Evolutionary conservation across 2,888 invertebrate species (phyloP).

Genomic region (Crocallis elinguaria): DNA sequence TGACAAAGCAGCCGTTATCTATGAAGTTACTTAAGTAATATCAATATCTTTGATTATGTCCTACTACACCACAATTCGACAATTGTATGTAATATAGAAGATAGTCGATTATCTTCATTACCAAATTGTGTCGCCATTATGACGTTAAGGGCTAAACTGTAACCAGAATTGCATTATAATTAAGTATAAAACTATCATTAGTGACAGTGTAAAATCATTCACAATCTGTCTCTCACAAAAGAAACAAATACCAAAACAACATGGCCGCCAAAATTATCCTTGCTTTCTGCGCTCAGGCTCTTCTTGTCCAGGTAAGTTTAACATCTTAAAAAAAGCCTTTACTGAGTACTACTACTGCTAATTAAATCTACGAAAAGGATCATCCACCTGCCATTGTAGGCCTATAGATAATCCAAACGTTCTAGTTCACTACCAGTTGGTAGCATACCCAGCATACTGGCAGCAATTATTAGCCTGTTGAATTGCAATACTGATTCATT

Average conservation of each 20-base stretch:
- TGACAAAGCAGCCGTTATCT: constrained; percentile 1
- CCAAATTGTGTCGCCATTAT: constrained; percentile 7
- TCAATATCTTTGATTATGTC: background rate
- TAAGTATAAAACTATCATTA: constrained; percentile 12
- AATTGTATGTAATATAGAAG: constrained; percentile 3
- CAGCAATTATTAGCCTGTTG: no score
- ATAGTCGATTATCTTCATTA: constrained; percentile 5
- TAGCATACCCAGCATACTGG: no score
- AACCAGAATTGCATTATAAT: constrained; percentile 5
- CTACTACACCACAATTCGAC: constrained; percentile 13
- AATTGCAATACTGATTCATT: no score
- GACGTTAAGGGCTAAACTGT: constrained; percentile 1
- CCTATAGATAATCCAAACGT: no score
- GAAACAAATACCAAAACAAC: constrained; percentile 19
- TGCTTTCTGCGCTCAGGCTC: constrained; percentile 46
- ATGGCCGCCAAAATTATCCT: constrained; percentile 52
- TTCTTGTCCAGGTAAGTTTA: constrained; percentile 51
- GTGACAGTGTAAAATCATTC: background rate
- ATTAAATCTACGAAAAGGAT: no score
- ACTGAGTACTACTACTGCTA: no score
- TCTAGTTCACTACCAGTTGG: no score
- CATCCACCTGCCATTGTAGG: no score
- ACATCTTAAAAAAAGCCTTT: background rate
- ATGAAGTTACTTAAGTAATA: background rate
- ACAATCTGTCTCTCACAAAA: background rate